A percentile compares a stretch with the other conserved stretches of the same genome.
These are phyloP conservation scores for Anastatus disparis DNA, from an alignment of 1,140 invertebrate genomes.

Conservation along the genomic window DNA sequence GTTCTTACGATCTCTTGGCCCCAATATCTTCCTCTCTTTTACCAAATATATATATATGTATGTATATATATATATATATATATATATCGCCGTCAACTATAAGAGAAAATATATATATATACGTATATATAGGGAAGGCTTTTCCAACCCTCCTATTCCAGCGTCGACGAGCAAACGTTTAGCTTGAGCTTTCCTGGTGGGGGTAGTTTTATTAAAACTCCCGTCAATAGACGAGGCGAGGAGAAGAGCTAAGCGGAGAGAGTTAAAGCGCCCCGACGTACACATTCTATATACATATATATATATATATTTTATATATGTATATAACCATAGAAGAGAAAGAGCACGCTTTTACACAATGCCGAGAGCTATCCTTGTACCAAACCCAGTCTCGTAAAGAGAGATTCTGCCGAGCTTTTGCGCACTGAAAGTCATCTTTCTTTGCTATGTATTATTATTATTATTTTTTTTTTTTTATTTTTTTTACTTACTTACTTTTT, in stretches of 20 bases:
- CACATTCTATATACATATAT: too few species aligned
- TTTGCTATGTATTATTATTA: slow-evolving; percentile 8
- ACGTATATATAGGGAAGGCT: too few species aligned
- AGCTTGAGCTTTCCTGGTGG: slow-evolving; percentile 37
- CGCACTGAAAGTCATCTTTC: not conserved
- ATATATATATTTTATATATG: too few species aligned
- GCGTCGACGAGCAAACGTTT: too few species aligned
- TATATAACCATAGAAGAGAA: slow-evolving; percentile 11
- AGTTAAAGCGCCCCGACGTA: slow-evolving; percentile 32
- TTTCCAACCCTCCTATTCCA: slow-evolving; percentile 49
- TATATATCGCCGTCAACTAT: too few species aligned
- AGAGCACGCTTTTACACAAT: slow-evolving; percentile 46
- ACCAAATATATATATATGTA: too few species aligned
- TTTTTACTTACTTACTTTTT: too few species aligned
- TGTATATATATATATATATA: too few species aligned
- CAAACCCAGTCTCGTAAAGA: slow-evolving; percentile 23
- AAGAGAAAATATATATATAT: too few species aligned
- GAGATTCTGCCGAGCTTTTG: too few species aligned
- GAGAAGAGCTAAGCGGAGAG: slow-evolving; percentile 41
- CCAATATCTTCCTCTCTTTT: slow-evolving; percentile 49
- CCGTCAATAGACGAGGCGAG: slow-evolving; percentile 49
- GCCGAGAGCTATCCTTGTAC: slow-evolving; percentile 14
- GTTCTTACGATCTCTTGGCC: slow-evolving; percentile 52
- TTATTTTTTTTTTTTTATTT: slow-evolving; percentile 14
- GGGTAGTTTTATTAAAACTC: slow-evolving; percentile 58